Percentiles rank a stretch among this genome's conserved stretches.
These are phyloP conservation scores for Drosophila simulans DNA, from an alignment of 1,140 invertebrate species.

Conservation along the genomic window DNA sequence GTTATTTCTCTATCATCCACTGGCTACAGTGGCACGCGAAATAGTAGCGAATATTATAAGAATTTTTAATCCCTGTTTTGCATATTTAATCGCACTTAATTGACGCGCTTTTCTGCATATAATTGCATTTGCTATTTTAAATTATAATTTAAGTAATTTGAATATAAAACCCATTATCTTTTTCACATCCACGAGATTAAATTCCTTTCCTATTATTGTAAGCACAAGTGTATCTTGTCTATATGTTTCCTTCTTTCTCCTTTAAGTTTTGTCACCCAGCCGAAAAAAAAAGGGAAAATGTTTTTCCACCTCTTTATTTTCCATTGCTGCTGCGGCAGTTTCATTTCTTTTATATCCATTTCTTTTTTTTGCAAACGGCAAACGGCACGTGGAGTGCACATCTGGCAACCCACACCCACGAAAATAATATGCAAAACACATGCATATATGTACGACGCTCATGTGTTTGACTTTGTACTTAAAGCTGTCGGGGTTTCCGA, in stretches of 20 bases:
- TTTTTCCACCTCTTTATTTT: slow-evolving; percentile 50
- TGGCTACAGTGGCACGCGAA: slow-evolving; percentile 14
- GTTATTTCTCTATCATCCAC: slow-evolving; percentile 12
- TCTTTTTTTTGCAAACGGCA: slow-evolving; percentile 29
- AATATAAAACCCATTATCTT: no score
- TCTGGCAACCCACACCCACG: slow-evolving; percentile 51
- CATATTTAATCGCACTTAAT: not conserved
- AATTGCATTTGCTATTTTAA: not conserved
- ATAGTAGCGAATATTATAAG: slow-evolving; percentile 1
- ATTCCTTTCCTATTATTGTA: not conserved
- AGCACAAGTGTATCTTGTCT: slow-evolving; percentile 8
- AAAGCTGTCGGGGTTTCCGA: slow-evolving; percentile 55
- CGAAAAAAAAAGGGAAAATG: slow-evolving; percentile 29
- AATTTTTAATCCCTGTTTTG: not conserved
- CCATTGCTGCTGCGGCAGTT: slow-evolving; percentile 54
- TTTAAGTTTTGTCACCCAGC: slow-evolving; percentile 62
- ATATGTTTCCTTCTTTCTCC: slow-evolving; percentile 20
- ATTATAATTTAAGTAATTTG: not conserved
- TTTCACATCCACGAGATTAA: not conserved
- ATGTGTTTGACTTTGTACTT: slow-evolving; percentile 73
- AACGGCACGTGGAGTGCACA: slow-evolving; percentile 73
- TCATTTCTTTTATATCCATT: slow-evolving; percentile 3
- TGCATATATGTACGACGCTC: slow-evolving; percentile 7
- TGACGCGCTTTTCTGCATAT: not conserved
- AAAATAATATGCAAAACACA: slow-evolving; percentile 51